phyloP scores from a whole-genome alignment of 2,888 invertebrate species.

The Caenorhabditis zanzibari region DNA sequence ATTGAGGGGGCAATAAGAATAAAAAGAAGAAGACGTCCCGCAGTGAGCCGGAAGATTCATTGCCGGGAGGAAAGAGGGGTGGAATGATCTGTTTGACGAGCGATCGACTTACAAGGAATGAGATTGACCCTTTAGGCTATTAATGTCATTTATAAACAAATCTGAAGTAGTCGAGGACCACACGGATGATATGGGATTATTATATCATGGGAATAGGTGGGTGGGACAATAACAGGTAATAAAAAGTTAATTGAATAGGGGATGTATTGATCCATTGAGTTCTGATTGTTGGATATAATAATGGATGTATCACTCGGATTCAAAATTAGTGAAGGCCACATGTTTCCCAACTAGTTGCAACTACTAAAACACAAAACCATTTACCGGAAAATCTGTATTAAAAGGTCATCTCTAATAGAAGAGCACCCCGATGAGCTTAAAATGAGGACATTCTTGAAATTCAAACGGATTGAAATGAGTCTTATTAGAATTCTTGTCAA shows the following conservation, averaged over 20 bases:
- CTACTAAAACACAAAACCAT: too few relatives aligned
- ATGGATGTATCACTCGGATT: too few relatives aligned
- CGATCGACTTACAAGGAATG: constrained; percentile 50
- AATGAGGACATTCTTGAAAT: too few relatives aligned
- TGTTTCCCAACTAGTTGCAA: too few relatives aligned
- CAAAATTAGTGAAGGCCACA: too few relatives aligned
- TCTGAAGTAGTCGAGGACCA: constrained; percentile 37
- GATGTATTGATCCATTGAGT: not conserved
- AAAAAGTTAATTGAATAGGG: not conserved
- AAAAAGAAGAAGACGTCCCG: constrained; percentile 45
- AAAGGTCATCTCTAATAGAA: too few relatives aligned
- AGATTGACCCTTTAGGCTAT: constrained; percentile 51
- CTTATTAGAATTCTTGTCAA: too few relatives aligned
- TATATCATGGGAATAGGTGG: constrained; percentile 4
- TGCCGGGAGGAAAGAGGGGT: constrained; percentile 2
- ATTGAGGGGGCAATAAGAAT: constrained; percentile 2
- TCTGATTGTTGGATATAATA: too few relatives aligned
- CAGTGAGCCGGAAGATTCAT: constrained; percentile 23
- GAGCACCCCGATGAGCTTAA: too few relatives aligned
- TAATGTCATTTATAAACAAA: constrained; percentile 56
- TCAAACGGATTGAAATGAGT: too few relatives aligned
- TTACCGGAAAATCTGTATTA: too few relatives aligned
- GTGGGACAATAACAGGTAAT: not conserved
- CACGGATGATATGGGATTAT: constrained; percentile 24
- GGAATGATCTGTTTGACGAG: constrained; percentile 55